A percentile compares a stretch with the other conserved stretches of the same genome.
Conservation (phyloP, 2,888 invertebrate species). For the Andrena bucephala region DNA sequence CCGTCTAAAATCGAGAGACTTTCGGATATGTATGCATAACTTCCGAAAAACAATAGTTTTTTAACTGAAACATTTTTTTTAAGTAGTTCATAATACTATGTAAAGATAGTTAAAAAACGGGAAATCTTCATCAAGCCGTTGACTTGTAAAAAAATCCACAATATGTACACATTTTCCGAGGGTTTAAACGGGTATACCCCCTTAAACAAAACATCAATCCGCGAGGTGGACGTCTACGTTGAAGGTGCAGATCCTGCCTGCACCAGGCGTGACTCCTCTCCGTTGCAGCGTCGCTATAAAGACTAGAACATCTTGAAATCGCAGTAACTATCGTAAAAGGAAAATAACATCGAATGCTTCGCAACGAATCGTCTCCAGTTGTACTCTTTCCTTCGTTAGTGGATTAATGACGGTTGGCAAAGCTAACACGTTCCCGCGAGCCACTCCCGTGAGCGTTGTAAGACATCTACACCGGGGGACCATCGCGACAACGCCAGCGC, state of each 20-base stretch:
- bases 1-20: too few relatives aligned
- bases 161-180: too few relatives aligned
- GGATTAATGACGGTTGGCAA: conserved; percentile 32
- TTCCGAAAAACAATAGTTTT: too few relatives aligned
- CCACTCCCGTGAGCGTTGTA: not conserved
- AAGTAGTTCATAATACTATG: too few relatives aligned
- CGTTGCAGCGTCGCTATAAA: conserved; percentile 28
- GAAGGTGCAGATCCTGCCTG: conserved; percentile 43
- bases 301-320: conserved; percentile 35
- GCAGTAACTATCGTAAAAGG: conserved; percentile 33
- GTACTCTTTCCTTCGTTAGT: conserved; percentile 19
- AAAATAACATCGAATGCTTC: conserved; percentile 31
- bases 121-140: too few relatives aligned
- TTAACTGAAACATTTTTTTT: too few relatives aligned
- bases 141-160: too few relatives aligned
- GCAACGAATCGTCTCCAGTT: conserved; percentile 30
- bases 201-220: conserved; percentile 9
- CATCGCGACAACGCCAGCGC: not conserved
- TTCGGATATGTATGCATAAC: too few relatives aligned
- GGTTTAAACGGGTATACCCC: too few relatives aligned
- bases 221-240: conserved; percentile 17
- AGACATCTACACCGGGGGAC: not conserved
- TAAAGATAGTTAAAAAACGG: too few relatives aligned
- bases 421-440: not conserved
- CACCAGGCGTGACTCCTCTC: conserved; percentile 17